Base-by-base conservation (phyloP, 2,113 vertebrate species). In the Leiothrix lutea region DNA sequence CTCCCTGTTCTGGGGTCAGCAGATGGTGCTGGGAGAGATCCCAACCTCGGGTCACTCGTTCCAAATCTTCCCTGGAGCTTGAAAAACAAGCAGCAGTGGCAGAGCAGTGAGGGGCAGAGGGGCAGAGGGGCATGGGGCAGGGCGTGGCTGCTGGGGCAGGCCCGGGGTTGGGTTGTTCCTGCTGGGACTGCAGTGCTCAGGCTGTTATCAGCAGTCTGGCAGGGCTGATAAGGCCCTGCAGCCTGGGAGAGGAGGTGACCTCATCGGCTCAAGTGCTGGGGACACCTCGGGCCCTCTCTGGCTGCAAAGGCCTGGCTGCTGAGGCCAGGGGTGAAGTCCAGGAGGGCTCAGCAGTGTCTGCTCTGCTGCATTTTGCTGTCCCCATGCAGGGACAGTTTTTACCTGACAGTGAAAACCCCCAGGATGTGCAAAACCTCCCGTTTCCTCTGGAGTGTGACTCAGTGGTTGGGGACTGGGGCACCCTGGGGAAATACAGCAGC, bases 141-240 rank as follows among this genome's bases (percentile, higher is more conserved):
- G n/a, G 60, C 47, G 47, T 23, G 84, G 50, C 73, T 11, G 66
- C 66, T 16, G 66, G 31, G 14, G 4, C 23, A 12, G 77, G 51
- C 54, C 81, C 36, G 16, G 35, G 35, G 29, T 51, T 58, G 11
- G 51, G 33, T 58, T 17, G 8, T 93, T 73, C 15, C 77, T 72
- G 75, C 15, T 4, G 15, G 40, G 11, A 6, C 40, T 65, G 42
- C 56, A 12, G 61, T 2, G 29, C 70, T 91, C 29, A 13, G 54
- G 56, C 84, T 90, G 71, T 91, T 92, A 29, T 91, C 96, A 62
- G 31, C 64, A 45, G 23, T 18, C 85, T 44, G 64, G 48, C 77
- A 3, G 40, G 48, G 24, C 91, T 78, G 95, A 88, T 94, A 77
- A 79, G 6, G 29, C 75, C 70, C 29, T 4, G 38, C 9, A n/a